These are phyloP conservation scores for Passer montanus DNA, from an alignment of 2,113 vertebrate species.

Conservation along the genomic window DNA sequence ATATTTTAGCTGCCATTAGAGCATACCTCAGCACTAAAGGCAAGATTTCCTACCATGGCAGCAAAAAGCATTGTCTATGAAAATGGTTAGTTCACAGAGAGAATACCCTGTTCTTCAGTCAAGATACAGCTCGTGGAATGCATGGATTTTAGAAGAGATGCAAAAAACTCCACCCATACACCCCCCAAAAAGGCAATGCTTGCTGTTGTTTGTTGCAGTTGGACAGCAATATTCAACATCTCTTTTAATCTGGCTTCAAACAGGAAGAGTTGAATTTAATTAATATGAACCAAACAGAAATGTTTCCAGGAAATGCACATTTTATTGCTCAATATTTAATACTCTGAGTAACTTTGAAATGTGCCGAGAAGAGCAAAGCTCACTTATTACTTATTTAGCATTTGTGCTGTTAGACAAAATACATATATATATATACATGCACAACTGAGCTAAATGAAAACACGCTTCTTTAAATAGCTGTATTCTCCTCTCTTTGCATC, in stretches of 20 bases:
- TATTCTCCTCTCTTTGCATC: not conserved
- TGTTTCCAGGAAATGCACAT: not conserved
- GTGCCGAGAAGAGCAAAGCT: constrained; percentile 13
- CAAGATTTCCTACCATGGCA: not conserved
- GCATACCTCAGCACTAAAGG: not conserved
- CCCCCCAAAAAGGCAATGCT: not conserved
- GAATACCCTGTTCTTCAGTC: not conserved
- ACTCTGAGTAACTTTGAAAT: not conserved
- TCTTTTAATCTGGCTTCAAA: not conserved
- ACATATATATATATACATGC: not conserved
- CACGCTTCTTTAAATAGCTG: not conserved
- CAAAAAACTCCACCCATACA: not conserved
- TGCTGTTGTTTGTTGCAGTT: not conserved
- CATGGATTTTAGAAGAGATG: not conserved
- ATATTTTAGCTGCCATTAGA: not conserved
- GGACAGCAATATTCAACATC: not conserved
- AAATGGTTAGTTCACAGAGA: not conserved
- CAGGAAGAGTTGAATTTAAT: not conserved
- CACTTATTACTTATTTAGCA: not conserved
- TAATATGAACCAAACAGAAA: not conserved
- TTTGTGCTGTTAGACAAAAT: not conserved
- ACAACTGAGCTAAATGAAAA: not conserved
- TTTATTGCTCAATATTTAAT: constrained; percentile 24
- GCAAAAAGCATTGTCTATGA: not conserved
- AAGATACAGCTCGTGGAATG: not conserved